phyloP scores from a whole-genome alignment of 1,140 invertebrate genomes.

The Brachionus rubens region DNA sequence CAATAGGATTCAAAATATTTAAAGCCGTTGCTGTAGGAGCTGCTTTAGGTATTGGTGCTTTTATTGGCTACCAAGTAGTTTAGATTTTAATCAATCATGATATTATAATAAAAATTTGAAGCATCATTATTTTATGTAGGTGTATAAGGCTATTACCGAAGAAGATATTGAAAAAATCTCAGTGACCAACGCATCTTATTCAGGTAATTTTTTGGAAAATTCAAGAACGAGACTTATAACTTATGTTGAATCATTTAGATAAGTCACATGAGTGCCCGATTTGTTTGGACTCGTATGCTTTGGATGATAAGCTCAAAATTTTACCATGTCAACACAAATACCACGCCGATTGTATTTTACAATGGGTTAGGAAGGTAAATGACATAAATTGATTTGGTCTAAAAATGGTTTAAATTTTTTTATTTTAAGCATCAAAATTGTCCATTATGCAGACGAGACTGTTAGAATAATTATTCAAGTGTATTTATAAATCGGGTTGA shows the following conservation, averaged over 20 bases:
- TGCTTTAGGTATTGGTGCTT: neutral
- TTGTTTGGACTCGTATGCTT: neutral
- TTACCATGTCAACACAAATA: neutral
- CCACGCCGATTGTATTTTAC: neutral
- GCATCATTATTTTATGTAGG: neutral
- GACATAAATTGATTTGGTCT: neutral
- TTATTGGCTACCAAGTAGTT: neutral
- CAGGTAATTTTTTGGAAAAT: neutral
- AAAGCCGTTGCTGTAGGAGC: neutral
- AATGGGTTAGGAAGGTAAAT: neutral
- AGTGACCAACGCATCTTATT: neutral
- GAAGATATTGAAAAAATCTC: neutral
- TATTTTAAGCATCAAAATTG: neutral
- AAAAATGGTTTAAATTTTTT: neutral
- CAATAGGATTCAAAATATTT: neutral
- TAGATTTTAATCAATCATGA: neutral
- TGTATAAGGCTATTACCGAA: neutral
- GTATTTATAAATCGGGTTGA: no score
- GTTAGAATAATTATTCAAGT: neutral
- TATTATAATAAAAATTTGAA: neutral
- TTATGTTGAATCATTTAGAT: neutral
- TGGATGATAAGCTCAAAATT: neutral
- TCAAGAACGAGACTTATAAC: neutral
- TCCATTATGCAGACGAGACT: neutral
- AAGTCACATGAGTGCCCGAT: neutral